phyloP scores from a whole-genome alignment of 1,140 invertebrate species.

The Danaus melanippus region DNA sequence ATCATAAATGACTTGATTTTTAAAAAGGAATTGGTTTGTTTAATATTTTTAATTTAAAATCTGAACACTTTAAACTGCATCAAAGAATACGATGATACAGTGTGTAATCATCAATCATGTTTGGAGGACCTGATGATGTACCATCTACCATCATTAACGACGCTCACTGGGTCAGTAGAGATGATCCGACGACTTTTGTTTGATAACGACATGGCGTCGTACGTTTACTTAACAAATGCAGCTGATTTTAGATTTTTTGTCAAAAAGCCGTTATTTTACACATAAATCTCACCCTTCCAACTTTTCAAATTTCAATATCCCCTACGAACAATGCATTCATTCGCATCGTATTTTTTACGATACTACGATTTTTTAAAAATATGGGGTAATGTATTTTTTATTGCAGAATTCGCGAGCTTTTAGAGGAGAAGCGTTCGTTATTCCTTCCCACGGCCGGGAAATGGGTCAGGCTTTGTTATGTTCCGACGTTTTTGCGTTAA shows the following conservation, averaged over 20 bases:
- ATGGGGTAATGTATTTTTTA: constrained; percentile 71
- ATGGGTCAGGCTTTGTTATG: constrained; percentile 64
- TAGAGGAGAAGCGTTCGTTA: constrained; percentile 58
- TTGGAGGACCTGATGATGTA: too few relatives aligned
- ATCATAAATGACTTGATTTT: too few relatives aligned
- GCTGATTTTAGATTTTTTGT: constrained; percentile 60
- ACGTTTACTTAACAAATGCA: constrained; percentile 23
- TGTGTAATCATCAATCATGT: too few relatives aligned
- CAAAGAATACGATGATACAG: too few relatives aligned
- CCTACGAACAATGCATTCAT: constrained; percentile 50
- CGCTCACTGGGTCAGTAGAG: constrained; percentile 17
- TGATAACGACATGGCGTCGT: constrained; percentile 1
- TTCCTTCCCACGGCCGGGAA: constrained; percentile 69
- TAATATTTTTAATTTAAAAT: too few relatives aligned
- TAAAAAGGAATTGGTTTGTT: too few relatives aligned
- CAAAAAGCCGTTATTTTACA: constrained; percentile 65
- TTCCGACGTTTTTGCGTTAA: constrained; percentile 61
- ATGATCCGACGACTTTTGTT: constrained; percentile 11
- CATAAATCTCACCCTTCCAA: constrained; percentile 69
- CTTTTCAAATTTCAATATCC: constrained; percentile 64
- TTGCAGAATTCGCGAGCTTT: constrained; percentile 45
- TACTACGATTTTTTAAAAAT: constrained; percentile 56
- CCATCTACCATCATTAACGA: constrained; percentile 13
- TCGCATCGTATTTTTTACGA: constrained; percentile 51
- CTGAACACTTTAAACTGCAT: too few relatives aligned